A percentile compares a stretch with the other conserved stretches of the same genome.
Conservation (phyloP, 2,888 invertebrate genomes). For the Biston betularia region DNA sequence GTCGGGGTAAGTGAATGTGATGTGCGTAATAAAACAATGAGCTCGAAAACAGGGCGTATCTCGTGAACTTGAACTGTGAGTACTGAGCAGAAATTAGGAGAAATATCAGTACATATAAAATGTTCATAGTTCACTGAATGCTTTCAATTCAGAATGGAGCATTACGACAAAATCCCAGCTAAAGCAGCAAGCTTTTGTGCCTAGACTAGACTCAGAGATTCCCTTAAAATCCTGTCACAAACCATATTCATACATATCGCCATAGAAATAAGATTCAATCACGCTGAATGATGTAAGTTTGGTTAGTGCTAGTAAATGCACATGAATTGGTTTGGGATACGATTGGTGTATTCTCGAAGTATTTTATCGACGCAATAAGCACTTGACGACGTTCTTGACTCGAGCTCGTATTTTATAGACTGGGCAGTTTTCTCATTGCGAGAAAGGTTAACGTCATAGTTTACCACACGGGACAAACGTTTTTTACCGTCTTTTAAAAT, state of each 20-base stretch:
- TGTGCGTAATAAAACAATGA: constrained; percentile 27
- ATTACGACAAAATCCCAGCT: constrained; percentile 57
- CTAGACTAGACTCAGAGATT: constrained; percentile 57
- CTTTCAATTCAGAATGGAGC: too few relatives aligned
- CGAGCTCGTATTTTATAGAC: constrained; percentile 33
- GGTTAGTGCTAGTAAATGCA: constrained; percentile 45
- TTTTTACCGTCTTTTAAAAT: too few relatives aligned
- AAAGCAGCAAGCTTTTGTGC: constrained; percentile 50
- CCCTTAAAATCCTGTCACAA: constrained; percentile 31
- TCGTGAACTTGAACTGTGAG: not conserved
- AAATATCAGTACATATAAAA: too few relatives aligned
- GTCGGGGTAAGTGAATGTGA: constrained; percentile 30
- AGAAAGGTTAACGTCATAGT: too few relatives aligned
- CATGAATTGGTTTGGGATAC: constrained; percentile 62
- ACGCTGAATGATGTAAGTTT: constrained; percentile 19
- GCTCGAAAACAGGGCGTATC: constrained; percentile 3
- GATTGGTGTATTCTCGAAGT: constrained; percentile 66
- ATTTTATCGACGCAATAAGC: constrained; percentile 79
- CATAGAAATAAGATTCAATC: constrained; percentile 29
- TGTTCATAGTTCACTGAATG: too few relatives aligned
- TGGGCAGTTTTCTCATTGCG: constrained; percentile 4
- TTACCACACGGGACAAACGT: too few relatives aligned
- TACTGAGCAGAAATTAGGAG: too few relatives aligned
- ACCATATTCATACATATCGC: constrained; percentile 34
- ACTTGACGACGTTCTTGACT: constrained; percentile 55